A percentile compares a stretch with the other conserved stretches of the same genome.
Evolutionary conservation across 2,888 invertebrate genomes (phyloP).

Genomic region (Leucania comma): DNA sequence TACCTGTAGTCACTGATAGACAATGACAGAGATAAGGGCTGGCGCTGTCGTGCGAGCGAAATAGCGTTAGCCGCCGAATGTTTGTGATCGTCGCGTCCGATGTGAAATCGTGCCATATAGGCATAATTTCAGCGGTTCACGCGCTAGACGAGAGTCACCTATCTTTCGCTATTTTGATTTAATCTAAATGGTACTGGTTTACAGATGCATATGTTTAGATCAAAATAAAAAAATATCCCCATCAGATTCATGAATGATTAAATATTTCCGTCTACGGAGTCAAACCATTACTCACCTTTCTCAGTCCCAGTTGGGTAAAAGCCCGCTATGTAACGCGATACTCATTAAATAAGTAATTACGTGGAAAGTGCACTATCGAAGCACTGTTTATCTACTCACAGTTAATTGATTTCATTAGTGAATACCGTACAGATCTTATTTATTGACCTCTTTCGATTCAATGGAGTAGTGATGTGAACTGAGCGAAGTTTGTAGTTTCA

Average conservation of each 20-base stretch:
- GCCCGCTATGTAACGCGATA: conserved; percentile 39
- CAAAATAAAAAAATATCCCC: not conserved
- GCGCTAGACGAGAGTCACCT: too few relatives aligned
- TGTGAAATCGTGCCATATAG: too few relatives aligned
- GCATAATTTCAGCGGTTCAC: too few relatives aligned
- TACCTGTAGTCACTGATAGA: too few relatives aligned
- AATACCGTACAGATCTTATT: conserved; percentile 44
- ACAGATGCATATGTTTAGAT: not conserved
- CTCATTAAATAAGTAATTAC: conserved; percentile 49
- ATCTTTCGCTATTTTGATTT: too few relatives aligned
- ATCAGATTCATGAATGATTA: not conserved
- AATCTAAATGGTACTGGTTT: too few relatives aligned
- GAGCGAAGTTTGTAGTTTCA: not conserved
- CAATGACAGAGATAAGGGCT: too few relatives aligned
- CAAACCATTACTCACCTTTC: conserved; percentile 25
- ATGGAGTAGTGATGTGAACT: conserved; percentile 1
- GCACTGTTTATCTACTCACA: conserved; percentile 38
- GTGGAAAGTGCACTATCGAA: conserved; percentile 32
- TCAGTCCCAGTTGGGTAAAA: conserved; percentile 42
- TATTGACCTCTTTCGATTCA: conserved; percentile 40
- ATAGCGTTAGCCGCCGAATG: too few relatives aligned
- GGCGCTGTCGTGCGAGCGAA: too few relatives aligned
- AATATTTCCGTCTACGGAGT: not conserved
- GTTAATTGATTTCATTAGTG: conserved; percentile 55
- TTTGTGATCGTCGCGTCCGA: too few relatives aligned